Percentiles rank a stretch among this genome's conserved stretches.
Conservation (phyloP, 2,113 vertebrate genomes). For the Coryphaenoides rupestris region DNA sequence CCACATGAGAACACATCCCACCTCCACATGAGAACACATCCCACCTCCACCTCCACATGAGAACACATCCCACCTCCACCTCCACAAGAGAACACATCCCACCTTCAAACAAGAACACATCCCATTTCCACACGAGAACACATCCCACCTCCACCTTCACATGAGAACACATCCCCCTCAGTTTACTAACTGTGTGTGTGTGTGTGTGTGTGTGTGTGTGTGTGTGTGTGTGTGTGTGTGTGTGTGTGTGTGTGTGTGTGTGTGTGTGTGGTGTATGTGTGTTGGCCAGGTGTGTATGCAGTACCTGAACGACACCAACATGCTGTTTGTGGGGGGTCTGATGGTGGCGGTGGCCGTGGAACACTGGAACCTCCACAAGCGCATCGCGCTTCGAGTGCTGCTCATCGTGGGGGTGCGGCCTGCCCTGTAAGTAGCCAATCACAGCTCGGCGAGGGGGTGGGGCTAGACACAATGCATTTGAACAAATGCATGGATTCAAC, state of each 20-base stretch:
- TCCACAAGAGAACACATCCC: no score
- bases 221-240: neutral
- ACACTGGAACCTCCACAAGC: constrained; percentile 92
- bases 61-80: no score
- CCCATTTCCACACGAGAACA: no score
- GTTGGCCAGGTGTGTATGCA: constrained; percentile 86
- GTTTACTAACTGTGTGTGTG: no score
- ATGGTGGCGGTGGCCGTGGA: constrained; percentile 91
- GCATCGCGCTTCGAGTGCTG: constrained; percentile 86
- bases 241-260: neutral
- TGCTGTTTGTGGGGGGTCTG: constrained; percentile 93
- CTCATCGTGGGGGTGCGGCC: constrained; percentile 86
- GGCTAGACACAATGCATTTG: neutral
- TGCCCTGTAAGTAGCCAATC: constrained; percentile 78
- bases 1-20: no score
- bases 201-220: neutral
- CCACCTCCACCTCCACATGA: no score
- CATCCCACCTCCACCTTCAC: no score
- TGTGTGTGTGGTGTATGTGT: neutral
- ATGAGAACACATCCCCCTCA: no score
- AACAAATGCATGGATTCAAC: no score
- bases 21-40: no score
- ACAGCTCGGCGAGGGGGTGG: neutral
- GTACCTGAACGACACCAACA: constrained; percentile 95
- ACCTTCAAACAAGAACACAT: no score